phyloP scores from a whole-genome alignment of 2,888 invertebrate species.

The Drosophila cognata region DNA sequence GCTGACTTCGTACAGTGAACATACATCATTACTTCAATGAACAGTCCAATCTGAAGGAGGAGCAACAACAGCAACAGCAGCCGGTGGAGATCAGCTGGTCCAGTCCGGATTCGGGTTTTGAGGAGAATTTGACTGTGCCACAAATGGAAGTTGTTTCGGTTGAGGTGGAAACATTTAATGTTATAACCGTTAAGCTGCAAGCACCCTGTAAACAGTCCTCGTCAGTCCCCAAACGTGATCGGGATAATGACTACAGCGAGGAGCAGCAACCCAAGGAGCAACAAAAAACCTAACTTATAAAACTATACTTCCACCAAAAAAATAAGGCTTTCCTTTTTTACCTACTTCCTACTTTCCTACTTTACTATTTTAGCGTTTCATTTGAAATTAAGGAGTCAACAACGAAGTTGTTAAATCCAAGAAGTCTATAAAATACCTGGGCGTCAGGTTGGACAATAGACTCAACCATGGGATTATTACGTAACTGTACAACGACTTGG shows the following conservation, averaged over 20 bases:
- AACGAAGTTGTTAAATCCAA: no score
- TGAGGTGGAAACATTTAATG: slow-evolving; percentile 10
- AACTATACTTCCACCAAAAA: no score
- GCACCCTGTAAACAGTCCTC: not conserved
- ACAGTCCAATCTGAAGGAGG: slow-evolving; percentile 13
- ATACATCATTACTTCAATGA: slow-evolving; percentile 61
- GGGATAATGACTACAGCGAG: slow-evolving; percentile 3
- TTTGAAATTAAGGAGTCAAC: no score
- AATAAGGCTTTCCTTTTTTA: no score
- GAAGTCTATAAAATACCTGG: no score
- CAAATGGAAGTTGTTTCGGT: slow-evolving; percentile 19
- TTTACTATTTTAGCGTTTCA: no score
- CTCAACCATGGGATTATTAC: no score
- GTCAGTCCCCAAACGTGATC: slow-evolving; percentile 17
- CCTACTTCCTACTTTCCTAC: no score
- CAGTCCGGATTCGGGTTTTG: slow-evolving; percentile 82
- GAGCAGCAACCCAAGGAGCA: slow-evolving; percentile 9
- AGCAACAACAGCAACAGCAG: slow-evolving; percentile 16
- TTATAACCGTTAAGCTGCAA: slow-evolving; percentile 24
- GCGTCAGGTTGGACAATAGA: no score
- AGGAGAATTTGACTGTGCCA: slow-evolving; percentile 31
- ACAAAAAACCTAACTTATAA: no score
- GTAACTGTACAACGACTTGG: no score
- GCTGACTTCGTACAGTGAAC: slow-evolving; percentile 82
- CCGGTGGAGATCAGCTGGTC: slow-evolving; percentile 20